phyloP scores from a whole-genome alignment of 2,113 vertebrate genomes.

The human region GRCh38 chr12:57904501-57905000 shows the following conservation, averaged over 20 bases:
- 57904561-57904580: fast-evolving
- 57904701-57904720: background rate
- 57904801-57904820: no score
- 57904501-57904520: background rate
- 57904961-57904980: no score
- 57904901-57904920: no score
- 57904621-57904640: background rate
- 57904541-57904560: background rate
- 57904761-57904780: no score
- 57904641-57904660: background rate
- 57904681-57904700: background rate
- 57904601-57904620: background rate
- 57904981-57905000: no score
- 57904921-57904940: no score
- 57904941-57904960: no score
- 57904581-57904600: background rate
- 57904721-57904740: background rate
- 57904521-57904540: background rate
- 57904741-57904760: background rate
- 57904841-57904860: no score
- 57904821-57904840: no score
- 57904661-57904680: background rate
- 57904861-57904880: no score
- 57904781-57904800: no score
- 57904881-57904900: no score